Evolutionary conservation across 92 coral and sea anemone genomes (phyloP).

Genomic region (Actinernus sp.): DNA sequence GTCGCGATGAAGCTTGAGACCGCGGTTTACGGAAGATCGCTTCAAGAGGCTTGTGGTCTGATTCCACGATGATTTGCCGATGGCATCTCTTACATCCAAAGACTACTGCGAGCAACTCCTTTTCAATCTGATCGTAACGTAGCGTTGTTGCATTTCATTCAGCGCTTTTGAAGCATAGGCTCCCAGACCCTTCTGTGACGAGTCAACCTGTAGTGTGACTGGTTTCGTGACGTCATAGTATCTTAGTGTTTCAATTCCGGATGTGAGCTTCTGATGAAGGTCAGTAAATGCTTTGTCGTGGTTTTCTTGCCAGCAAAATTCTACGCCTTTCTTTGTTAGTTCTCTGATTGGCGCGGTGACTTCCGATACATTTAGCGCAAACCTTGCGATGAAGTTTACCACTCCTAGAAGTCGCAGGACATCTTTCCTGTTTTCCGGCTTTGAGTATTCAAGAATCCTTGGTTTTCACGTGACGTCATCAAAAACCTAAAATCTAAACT

Average conservation of each 20-base stretch:
- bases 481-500: no score
- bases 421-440: slow-evolving; percentile 59
- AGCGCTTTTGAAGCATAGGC: slow-evolving; percentile 37
- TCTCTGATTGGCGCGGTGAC: no score
- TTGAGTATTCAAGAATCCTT: slow-evolving; percentile 34
- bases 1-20: slow-evolving; percentile 31
- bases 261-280: slow-evolving; percentile 34
- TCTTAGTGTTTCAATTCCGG: slow-evolving; percentile 36
- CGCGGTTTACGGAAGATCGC: slow-evolving; percentile 21
- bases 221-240: slow-evolving; percentile 50
- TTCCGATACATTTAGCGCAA: no score
- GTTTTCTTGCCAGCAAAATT: slow-evolving; percentile 52
- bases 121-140: slow-evolving; percentile 51
- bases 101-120: slow-evolving; percentile 47
- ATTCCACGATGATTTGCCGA: slow-evolving; percentile 32
- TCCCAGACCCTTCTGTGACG: no score
- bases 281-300: slow-evolving; percentile 57
- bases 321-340: no score
- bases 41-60: slow-evolving; percentile 51
- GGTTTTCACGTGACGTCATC: no score
- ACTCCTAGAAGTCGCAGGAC: slow-evolving; percentile 57
- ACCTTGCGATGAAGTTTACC: slow-evolving; percentile 64
- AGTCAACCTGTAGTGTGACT: slow-evolving; percentile 42
- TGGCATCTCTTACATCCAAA: slow-evolving; percentile 41
- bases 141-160: slow-evolving; percentile 41